Conservation (phyloP, 2,113 vertebrate genomes). For the Anolis carolinensis region DNA sequence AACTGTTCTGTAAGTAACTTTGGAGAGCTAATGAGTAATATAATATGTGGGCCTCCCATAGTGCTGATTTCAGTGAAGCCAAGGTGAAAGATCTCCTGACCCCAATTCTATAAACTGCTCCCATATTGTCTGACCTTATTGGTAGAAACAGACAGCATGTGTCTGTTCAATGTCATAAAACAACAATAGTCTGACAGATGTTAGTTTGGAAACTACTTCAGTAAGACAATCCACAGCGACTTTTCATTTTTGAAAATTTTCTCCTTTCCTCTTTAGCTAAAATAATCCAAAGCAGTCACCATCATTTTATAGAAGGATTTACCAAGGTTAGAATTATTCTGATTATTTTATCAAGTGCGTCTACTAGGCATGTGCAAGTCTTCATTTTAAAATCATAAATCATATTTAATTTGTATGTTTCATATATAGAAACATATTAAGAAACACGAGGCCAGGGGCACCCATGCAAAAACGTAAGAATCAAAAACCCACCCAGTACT, state of each 20-base stretch:
- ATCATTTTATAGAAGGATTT: background rate
- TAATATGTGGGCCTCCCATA: background rate
- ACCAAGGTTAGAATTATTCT: no score
- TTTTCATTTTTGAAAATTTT: background rate
- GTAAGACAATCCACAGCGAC: constrained; percentile 18
- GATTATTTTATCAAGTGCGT: no score
- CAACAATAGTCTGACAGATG: background rate
- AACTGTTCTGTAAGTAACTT: background rate
- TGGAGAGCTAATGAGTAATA: background rate
- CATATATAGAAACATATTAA: no score
- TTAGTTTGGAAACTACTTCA: constrained; percentile 49
- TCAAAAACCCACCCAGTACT: no score
- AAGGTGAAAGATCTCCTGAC: background rate
- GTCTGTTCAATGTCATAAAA: background rate
- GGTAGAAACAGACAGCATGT: background rate
- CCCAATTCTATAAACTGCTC: background rate
- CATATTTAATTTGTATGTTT: no score
- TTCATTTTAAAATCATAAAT: no score
- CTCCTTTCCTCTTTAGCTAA: background rate
- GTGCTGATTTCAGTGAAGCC: background rate
- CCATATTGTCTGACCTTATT: background rate
- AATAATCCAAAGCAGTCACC: background rate
- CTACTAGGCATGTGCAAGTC: no score
- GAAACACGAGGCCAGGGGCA: no score
- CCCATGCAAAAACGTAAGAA: no score